These are phyloP conservation scores for Excalfactoria chinensis DNA, from an alignment of 2,113 vertebrate species.

Conservation along the genomic window DNA sequence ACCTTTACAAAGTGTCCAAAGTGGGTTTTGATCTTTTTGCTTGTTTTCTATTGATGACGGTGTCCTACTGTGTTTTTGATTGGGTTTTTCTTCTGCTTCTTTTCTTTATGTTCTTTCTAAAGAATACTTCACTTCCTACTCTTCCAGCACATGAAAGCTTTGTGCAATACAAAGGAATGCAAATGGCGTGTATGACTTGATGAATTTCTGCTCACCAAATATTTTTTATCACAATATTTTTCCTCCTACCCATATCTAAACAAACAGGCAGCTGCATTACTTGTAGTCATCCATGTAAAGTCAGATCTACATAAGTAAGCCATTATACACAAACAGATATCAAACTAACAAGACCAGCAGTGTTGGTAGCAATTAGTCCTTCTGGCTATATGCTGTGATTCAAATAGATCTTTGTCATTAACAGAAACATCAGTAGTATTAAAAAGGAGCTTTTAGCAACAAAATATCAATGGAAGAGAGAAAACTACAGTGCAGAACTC, in stretches of 20 bases:
- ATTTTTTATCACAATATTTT: neutral
- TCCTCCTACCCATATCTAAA: neutral
- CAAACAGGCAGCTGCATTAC: neutral
- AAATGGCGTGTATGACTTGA: accelerated
- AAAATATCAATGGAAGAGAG: neutral
- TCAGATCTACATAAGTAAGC: neutral
- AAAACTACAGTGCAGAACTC: neutral
- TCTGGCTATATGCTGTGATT: neutral
- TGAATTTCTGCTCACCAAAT: neutral
- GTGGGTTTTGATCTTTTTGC: neutral
- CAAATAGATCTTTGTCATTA: neutral
- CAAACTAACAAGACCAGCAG: neutral
- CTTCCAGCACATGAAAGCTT: neutral
- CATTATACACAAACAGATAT: neutral
- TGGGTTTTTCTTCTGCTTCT: too few species aligned
- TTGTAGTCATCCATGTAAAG: accelerated
- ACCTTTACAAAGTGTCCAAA: accelerated
- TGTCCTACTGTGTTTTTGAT: too few species aligned
- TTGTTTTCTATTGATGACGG: neutral
- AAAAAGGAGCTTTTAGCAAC: neutral
- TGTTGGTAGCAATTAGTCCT: neutral
- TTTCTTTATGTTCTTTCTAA: neutral
- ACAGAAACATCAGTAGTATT: neutral
- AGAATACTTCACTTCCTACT: neutral
- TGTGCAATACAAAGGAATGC: neutral